A percentile compares a stretch with the other conserved stretches of the same genome.
Conservation (phyloP, 1,140 invertebrate genomes). For the Frieseomelitta varia region DNA sequence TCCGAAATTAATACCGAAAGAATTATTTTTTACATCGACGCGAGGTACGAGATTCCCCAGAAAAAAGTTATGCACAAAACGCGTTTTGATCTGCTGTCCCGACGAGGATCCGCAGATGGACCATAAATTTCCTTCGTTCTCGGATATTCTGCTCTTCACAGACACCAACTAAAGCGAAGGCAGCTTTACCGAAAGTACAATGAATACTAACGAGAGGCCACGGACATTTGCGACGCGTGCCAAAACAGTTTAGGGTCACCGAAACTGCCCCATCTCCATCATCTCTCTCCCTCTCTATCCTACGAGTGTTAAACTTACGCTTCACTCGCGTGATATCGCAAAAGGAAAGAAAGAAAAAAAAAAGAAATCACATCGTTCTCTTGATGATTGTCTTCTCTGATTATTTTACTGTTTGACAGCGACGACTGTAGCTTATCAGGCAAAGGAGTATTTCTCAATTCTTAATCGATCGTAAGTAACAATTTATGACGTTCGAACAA, state of each 20-base stretch:
- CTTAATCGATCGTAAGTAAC: not conserved
- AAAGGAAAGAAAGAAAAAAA: not conserved
- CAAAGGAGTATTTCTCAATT: not conserved
- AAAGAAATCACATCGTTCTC: no score
- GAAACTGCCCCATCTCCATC: conserved; percentile 37
- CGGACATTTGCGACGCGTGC: conserved; percentile 60
- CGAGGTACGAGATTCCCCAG: not conserved
- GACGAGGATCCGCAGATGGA: conserved; percentile 43
- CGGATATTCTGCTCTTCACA: not conserved
- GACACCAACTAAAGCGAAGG: not conserved
- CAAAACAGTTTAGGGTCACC: conserved; percentile 69
- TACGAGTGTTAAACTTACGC: conserved; percentile 16
- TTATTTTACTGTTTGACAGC: no score
- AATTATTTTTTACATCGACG: not conserved
- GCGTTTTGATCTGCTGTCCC: no score
- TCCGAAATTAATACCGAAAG: no score
- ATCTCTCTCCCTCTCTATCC: not conserved
- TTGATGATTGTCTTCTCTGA: no score
- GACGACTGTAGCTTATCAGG: no score
- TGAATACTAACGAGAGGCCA: conserved; percentile 67
- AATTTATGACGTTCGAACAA: not conserved
- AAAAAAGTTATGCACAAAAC: not conserved
- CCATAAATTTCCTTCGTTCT: conserved; percentile 56
- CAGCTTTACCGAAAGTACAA: conserved; percentile 47
- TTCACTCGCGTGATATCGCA: conserved; percentile 3